Percentiles rank a stretch among this genome's conserved stretches.
These are phyloP conservation scores for Cylas formicarius DNA, from an alignment of 1,140 invertebrate species.

Conservation along the genomic window DNA sequence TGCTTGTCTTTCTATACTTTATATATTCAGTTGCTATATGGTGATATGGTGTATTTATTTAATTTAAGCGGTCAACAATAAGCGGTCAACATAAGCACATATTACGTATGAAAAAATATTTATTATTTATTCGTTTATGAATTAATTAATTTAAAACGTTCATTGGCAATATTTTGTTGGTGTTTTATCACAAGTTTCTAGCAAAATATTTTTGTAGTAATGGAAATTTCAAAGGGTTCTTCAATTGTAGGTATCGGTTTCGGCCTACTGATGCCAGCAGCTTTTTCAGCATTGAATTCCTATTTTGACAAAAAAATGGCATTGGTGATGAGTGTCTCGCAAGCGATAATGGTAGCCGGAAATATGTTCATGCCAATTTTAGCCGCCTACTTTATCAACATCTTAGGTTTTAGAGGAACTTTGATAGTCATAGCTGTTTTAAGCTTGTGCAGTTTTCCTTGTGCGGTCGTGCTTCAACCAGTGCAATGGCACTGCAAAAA, in stretches of 20 bases:
- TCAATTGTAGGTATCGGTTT: conserved; percentile 45
- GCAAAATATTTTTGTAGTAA: too few species aligned
- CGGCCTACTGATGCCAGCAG: conserved; percentile 51
- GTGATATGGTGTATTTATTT: too few species aligned
- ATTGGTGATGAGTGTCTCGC: conserved; percentile 52
- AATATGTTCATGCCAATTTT: conserved; percentile 51
- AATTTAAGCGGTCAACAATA: too few species aligned
- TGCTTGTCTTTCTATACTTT: too few species aligned
- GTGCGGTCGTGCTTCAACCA: not conserved
- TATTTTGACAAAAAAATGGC: conserved; percentile 53
- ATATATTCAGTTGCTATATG: too few species aligned
- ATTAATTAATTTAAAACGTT: too few species aligned
- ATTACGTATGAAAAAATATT: too few species aligned
- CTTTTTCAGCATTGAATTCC: conserved; percentile 50
- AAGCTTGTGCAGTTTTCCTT: conserved; percentile 1
- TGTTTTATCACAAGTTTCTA: too few species aligned
- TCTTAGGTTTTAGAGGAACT: conserved; percentile 44
- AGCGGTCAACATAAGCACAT: too few species aligned
- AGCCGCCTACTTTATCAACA: conserved; percentile 40
- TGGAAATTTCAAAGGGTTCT: too few species aligned
- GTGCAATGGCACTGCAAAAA: not conserved
- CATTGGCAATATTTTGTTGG: too few species aligned
- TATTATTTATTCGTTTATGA: too few species aligned
- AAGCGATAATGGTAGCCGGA: conserved; percentile 49
- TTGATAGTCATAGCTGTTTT: not conserved